Evolutionary conservation across 2,888 invertebrate genomes (phyloP), one percentile per base, ranked within the genome.

Genomic region (Ecdyonurus torrentis): DNA sequence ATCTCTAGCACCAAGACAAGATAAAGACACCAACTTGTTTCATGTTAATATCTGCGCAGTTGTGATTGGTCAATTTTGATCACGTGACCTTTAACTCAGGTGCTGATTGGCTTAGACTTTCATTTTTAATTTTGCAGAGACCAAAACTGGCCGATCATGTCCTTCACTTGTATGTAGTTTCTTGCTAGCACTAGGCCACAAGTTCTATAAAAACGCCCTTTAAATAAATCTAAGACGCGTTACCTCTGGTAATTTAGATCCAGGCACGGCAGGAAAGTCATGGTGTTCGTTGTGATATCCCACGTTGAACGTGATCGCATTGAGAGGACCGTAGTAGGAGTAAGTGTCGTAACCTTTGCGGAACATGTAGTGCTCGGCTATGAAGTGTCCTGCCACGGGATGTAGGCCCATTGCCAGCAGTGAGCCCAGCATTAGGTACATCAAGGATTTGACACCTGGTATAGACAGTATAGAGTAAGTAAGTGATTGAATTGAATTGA

Each of bases 201-300:
- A n/a, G n/a, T n/a, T n/a, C n/a, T n/a, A n/a, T n/a, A n/a, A n/a
- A n/a, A n/a, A n/a, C n/a, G n/a, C n/a, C n/a, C n/a, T n/a, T 15
- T 7, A 20, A 10, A 10, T 19, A 10, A 50, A 1, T 19, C 20
- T 1, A 1, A 23, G n/a, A 22, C 55, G 10, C 37, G 63, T 72
- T 75, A 92, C 97, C 83, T 93, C 85, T 1, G 98, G 97, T 70
- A 99, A 76, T 69, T 88, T 81, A 2, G 91, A 89, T 22, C 98
- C 98, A 7, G 97, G 95, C 2, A 98, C 91, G 19, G 92, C 91
- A 0, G 99, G 99, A 76, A 98, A 98, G 78, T 99, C 99, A 72
- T 99, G 99, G 74, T 99, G 99, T 73, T 99, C 99, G 73, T 98
- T 98, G 73, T 99, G 99, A 73, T 95, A 98, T 1, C 99, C 99